A percentile compares a stretch with the other conserved stretches of the same genome.
Evolutionary conservation across 2,113 vertebrate genomes (phyloP).

Genomic region (Python bivittatus): DNA sequence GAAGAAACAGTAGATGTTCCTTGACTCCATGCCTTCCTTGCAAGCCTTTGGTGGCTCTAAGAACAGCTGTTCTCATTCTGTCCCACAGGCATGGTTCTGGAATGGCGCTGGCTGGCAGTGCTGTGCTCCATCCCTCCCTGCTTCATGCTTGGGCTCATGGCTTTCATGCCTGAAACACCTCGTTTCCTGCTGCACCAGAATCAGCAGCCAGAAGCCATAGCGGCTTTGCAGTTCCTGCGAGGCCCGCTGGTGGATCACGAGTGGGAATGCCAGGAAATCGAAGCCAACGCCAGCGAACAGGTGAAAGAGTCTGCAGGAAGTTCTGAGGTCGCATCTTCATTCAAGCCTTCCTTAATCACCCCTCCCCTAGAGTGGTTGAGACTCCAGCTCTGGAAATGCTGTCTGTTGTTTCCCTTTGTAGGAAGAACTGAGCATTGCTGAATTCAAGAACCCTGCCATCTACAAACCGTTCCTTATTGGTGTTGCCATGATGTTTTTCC

Average conservation of each 20-base stretch:
- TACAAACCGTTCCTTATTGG: conserved; percentile 89
- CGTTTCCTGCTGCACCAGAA: conserved; percentile 82
- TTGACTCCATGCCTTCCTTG: not conserved
- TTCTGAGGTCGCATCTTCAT: not conserved
- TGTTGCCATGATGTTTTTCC: conserved; percentile 87
- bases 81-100: conserved; percentile 74
- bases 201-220: conserved; percentile 78
- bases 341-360: not conserved
- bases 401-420: conserved; percentile 35
- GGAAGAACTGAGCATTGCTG: conserved; percentile 71
- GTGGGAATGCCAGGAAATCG: conserved; percentile 81
- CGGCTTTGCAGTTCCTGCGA: conserved; percentile 83
- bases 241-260: conserved; percentile 77
- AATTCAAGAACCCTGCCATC: conserved; percentile 79
- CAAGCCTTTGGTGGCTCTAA: not conserved
- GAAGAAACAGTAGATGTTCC: not conserved
- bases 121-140: conserved; percentile 80
- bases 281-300: conserved; percentile 71
- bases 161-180: conserved; percentile 91
- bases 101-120: conserved; percentile 92
- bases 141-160: conserved; percentile 84
- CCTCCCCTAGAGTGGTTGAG: not conserved
- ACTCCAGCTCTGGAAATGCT: not conserved
- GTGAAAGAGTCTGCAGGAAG: conserved; percentile 57
- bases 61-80: too few species aligned